phyloP scores from a whole-genome alignment of 1,140 invertebrate genomes.

The Drosophila kikkawai region DNA sequence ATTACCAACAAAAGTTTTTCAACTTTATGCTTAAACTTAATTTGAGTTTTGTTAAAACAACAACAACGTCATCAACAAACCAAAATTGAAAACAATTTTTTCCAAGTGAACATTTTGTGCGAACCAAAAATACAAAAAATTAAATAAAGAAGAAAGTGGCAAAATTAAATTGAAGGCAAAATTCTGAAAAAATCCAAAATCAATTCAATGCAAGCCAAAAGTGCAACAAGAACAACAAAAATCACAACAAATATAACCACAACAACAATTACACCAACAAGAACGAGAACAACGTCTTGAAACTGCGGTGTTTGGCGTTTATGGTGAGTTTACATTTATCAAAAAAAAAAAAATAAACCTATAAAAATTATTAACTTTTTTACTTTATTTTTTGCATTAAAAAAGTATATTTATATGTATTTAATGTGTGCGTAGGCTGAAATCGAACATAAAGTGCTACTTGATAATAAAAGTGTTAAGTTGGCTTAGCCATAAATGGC shows the following conservation, averaged over 20 bases:
- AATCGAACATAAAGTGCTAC: constrained; percentile 34
- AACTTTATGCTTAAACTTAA: constrained; percentile 38
- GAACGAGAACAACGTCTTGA: constrained; percentile 69
- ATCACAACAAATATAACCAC: constrained; percentile 20
- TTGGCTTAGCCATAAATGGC: constrained; percentile 19
- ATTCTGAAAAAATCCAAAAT: constrained; percentile 22
- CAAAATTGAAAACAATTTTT: constrained; percentile 60
- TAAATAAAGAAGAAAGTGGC: constrained; percentile 7
- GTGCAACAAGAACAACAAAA: constrained; percentile 32
- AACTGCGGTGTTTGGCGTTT: constrained; percentile 81
- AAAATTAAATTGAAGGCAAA: constrained; percentile 23
- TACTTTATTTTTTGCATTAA: neutral
- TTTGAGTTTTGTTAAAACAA: constrained; percentile 18
- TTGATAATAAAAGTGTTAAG: constrained; percentile 33
- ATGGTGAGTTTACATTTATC: constrained; percentile 55
- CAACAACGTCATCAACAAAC: constrained; percentile 2
- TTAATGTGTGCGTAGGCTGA: constrained; percentile 21
- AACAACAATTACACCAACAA: constrained; percentile 37
- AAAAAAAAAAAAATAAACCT: neutral
- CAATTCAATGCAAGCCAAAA: constrained; percentile 52
- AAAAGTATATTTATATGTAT: constrained; percentile 1
- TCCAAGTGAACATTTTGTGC: constrained; percentile 43
- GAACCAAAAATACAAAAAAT: constrained; percentile 17
- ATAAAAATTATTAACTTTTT: neutral
- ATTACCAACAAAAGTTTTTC: constrained; percentile 20